Evolutionary conservation across 1,140 invertebrate species (phyloP), one percentile per base, ranked within the genome.

Genomic region (Drosophila nannoptera): DNA sequence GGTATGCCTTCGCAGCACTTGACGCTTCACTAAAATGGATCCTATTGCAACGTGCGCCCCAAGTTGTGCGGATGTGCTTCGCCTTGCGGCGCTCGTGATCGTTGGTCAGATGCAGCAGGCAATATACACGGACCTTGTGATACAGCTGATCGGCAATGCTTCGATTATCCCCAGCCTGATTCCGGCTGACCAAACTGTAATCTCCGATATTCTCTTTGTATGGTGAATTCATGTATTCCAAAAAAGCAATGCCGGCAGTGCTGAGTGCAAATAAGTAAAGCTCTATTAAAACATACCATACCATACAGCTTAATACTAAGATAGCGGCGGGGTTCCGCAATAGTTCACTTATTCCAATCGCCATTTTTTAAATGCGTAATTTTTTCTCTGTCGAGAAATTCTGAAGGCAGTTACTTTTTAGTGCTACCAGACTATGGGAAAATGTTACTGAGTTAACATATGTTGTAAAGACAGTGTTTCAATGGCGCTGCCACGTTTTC

Each of bases 21-120:
- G 94, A 93, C 90, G 94, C 94, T 75, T 95, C 96, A 94, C 97
- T 96, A 72, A 97, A 97, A 0, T 97, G 82, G 4, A 97, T 80
- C 53, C 93, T 93, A 88, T 98, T 97, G 88, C 97, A 99, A 14
- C 97, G 90, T 80, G 94, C 94, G 0, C 95, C 97, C 98, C 98
- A 99, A 0, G 97, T 99, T 0, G 94, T 94, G 87, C 96, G 96
- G 0, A 99, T 96, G 78, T 98, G 96, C 31, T 91, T 91, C 0
- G 97, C 97, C 88, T 97, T 97, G 53, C 92, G 94, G 67, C 14
- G 32, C 22, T 75, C 77, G 0, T 52, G 45, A 2, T 35, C 29
- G 11, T 40, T 52, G 29, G 84, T 97, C 88, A 98, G 35, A 0
- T 33, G 49, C 29, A 83, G 61, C 33, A 83, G 40, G 95, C 90